Conservation (phyloP, 2,113 vertebrate species). For the Planiliza haematocheilus region DNA sequence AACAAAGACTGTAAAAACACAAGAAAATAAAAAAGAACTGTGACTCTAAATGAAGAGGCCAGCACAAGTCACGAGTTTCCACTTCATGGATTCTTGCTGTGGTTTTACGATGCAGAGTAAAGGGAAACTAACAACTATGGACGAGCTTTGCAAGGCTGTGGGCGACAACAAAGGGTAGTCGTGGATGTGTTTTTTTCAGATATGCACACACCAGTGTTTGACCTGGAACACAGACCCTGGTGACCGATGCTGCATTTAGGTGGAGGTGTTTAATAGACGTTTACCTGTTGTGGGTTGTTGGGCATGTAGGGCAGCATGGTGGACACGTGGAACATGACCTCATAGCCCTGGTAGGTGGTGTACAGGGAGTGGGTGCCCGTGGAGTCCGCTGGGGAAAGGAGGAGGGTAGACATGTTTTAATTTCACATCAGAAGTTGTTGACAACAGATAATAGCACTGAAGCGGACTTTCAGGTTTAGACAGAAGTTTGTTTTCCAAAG, state of each 20-base stretch:
- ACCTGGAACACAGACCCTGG: not conserved
- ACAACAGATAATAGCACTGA: not conserved
- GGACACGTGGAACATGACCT: conserved; percentile 98
- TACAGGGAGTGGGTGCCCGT: conserved; percentile 96
- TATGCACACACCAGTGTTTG: not conserved
- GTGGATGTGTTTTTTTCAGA: not conserved
- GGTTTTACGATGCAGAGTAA: conserved; percentile 36
- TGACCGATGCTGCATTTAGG: not conserved
- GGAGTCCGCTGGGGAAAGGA: conserved; percentile 86
- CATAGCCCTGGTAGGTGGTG: conserved; percentile 94
- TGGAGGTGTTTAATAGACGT: not conserved
- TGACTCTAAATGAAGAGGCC: conserved; percentile 33
- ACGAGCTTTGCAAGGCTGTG: conserved; percentile 23
- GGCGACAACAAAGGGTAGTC: conserved; percentile 8
- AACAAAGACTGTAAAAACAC: conserved; percentile 65
- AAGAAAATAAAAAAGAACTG: conserved; percentile 48
- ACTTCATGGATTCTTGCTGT: conserved; percentile 35
- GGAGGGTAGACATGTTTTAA: conserved; percentile 17
- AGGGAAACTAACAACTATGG: conserved; percentile 17
- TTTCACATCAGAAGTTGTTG: not conserved
- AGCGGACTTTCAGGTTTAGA: not conserved
- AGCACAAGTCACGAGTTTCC: conserved; percentile 48
- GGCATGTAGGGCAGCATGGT: conserved; percentile 97
- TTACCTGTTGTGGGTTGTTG: conserved; percentile 95
- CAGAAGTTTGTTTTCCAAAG: not conserved